phyloP scores from a whole-genome alignment of 2,888 invertebrate genomes.

The Kryphioiulus occultus region DNA sequence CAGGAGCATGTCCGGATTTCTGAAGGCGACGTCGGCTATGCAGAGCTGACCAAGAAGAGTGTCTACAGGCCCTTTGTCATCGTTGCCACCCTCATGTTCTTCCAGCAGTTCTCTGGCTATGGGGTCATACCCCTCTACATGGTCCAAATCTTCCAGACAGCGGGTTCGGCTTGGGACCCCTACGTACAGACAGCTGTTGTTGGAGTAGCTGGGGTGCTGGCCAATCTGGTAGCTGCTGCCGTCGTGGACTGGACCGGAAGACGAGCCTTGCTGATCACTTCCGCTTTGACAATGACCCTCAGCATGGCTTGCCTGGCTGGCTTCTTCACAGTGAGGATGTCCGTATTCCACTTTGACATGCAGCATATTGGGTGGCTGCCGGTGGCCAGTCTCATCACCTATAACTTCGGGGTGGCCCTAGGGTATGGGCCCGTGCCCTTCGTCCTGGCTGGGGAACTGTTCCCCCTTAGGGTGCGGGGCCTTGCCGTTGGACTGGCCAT shows the following conservation, averaged over 20 bases:
- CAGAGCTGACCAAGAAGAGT: neutral
- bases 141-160: constrained; percentile 54
- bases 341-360: neutral
- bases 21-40: neutral
- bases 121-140: constrained; percentile 54
- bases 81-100: constrained; percentile 53
- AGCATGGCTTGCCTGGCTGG: constrained; percentile 43
- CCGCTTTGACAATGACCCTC: constrained; percentile 51
- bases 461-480: constrained; percentile 48
- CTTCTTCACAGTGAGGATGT: constrained; percentile 42
- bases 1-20: neutral
- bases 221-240: neutral
- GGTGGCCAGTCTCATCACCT: constrained; percentile 18
- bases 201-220: constrained; percentile 42
- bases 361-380: constrained; percentile 49
- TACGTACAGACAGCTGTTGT: constrained; percentile 52
- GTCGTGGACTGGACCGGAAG: constrained; percentile 52
- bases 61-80: constrained; percentile 52
- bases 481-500: constrained; percentile 43
- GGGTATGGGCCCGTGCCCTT: constrained; percentile 49
- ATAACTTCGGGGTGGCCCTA: constrained; percentile 35
- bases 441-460: constrained; percentile 47
- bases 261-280: constrained; percentile 52
- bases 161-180: constrained; percentile 52
- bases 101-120: constrained; percentile 55